Evolutionary conservation across 2,797 vertebrate genomes (phyloP).

Genomic region (Rachycentron canadum): DNA sequence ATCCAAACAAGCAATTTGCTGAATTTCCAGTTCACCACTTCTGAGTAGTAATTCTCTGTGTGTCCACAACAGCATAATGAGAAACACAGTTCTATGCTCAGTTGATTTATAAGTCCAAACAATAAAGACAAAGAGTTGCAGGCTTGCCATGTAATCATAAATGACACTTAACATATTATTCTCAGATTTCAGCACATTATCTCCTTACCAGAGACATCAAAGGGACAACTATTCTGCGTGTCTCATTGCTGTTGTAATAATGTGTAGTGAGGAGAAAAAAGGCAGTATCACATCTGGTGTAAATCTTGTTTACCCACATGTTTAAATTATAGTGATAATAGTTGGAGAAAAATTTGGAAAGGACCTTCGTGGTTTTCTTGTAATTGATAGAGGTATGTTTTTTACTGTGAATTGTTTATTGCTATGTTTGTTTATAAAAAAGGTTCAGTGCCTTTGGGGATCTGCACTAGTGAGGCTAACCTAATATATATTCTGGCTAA

Average conservation of each 20-base stretch:
- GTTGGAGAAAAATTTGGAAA: neutral
- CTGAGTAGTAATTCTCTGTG: constrained; percentile 50
- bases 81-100: constrained; percentile 46
- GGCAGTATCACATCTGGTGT: constrained; percentile 30
- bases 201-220: constrained; percentile 35
- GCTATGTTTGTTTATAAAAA: constrained; percentile 57
- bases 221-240: constrained; percentile 26
- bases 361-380: constrained; percentile 36
- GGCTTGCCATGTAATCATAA: constrained; percentile 51
- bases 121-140: constrained; percentile 43
- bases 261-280: neutral
- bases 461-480: constrained; percentile 48
- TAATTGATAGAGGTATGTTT: constrained; percentile 39
- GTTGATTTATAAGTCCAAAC: constrained; percentile 55
- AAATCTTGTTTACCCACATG: constrained; percentile 32
- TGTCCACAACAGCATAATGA: constrained; percentile 58
- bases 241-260: constrained; percentile 33
- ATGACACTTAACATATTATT: constrained; percentile 49
- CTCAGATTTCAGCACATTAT: constrained; percentile 54
- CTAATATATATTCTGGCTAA: constrained; percentile 66
- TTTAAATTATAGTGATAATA: constrained; percentile 39
- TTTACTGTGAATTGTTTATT: constrained; percentile 50
- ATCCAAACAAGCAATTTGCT: constrained; percentile 72
- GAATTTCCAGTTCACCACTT: constrained; percentile 66
- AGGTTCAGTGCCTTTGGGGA: constrained; percentile 48